These are phyloP conservation scores for Propsilocerus akamusi DNA, from an alignment of 1,140 invertebrate genomes.

Conservation along the genomic window DNA sequence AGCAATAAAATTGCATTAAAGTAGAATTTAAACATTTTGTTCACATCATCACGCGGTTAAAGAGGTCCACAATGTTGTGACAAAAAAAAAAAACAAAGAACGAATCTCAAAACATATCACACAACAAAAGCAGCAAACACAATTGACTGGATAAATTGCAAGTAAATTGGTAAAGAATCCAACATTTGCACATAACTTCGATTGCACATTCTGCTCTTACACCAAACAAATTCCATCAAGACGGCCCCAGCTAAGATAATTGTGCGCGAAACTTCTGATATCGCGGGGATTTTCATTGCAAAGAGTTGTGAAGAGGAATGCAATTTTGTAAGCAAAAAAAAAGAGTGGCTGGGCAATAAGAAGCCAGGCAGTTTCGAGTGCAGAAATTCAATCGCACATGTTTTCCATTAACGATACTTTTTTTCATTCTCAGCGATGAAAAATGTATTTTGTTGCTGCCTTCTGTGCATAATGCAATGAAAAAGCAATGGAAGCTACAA, in stretches of 20 bases:
- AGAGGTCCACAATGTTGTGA: too few species aligned
- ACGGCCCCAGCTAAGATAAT: too few species aligned
- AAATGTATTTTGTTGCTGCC: neutral
- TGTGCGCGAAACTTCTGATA: neutral
- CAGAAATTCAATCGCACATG: neutral
- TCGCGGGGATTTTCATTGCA: neutral
- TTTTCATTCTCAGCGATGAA: neutral
- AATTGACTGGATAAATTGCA: neutral
- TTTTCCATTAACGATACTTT: neutral
- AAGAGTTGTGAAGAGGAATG: neutral
- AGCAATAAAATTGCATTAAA: too few species aligned
- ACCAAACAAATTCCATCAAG: constrained; percentile 3
- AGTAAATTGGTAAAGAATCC: too few species aligned
- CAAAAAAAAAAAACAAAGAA: too few species aligned
- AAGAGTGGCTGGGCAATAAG: neutral
- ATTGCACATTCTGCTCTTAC: constrained; percentile 1
- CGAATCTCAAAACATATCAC: too few species aligned
- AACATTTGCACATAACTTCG: too few species aligned
- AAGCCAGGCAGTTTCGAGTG: too few species aligned
- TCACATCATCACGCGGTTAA: too few species aligned
- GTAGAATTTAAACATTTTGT: too few species aligned
- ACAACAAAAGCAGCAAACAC: neutral
- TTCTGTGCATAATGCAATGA: neutral
- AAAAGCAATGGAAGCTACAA: too few species aligned
- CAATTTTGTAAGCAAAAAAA: neutral